A percentile compares a stretch with the other conserved stretches of the same genome.
Evolutionary conservation across 2,888 invertebrate genomes (phyloP).

Genomic region (Agrochola macilenta): DNA sequence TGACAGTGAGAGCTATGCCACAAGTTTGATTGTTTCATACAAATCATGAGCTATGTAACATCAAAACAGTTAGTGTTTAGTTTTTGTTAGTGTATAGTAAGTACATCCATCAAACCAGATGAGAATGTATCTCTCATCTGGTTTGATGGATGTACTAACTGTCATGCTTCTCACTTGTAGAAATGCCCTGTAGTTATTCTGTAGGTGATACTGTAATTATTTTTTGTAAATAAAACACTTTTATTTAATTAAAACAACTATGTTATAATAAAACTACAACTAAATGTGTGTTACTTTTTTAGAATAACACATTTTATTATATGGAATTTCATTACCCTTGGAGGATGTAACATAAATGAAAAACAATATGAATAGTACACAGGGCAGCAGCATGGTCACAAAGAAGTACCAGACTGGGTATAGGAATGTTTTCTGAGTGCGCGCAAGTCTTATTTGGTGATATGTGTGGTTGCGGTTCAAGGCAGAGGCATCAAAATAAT

Average conservation of each 20-base stretch:
- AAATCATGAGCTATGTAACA: background rate
- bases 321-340: constrained; percentile 56
- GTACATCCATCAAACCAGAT: too few species aligned
- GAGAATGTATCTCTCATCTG: too few species aligned
- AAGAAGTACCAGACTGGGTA: constrained; percentile 57
- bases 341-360: constrained; percentile 64
- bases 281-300: constrained; percentile 50
- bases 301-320: constrained; percentile 51
- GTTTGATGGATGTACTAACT: background rate
- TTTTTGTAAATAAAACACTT: constrained; percentile 56
- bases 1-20: background rate
- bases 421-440: constrained; percentile 27
- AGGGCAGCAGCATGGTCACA: constrained; percentile 62
- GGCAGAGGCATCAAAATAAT: constrained; percentile 32
- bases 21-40: background rate
- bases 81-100: too few species aligned
- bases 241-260: constrained; percentile 33
- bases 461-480: constrained; percentile 4
- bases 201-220: constrained; percentile 13
- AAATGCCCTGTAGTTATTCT: constrained; percentile 11
- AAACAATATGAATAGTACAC: constrained; percentile 46
- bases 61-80: too few species aligned
- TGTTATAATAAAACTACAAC: constrained; percentile 36
- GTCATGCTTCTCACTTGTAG: background rate
- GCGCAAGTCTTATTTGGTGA: constrained; percentile 8